phyloP scores from a whole-genome alignment of 2,797 vertebrate genomes.

The Sitta carolinensis region DNA sequence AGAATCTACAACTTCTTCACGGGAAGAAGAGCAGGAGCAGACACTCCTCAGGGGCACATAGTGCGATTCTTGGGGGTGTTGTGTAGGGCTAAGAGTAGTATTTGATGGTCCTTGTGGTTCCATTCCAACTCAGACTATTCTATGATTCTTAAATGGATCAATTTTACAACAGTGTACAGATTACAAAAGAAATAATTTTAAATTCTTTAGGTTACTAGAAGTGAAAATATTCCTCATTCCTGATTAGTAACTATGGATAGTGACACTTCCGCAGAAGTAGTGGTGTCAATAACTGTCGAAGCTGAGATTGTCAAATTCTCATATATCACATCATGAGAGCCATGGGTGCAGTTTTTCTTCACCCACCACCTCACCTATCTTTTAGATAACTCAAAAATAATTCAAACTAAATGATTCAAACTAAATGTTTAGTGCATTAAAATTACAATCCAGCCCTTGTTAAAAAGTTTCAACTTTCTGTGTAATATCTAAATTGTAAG shows the following conservation, averaged over 20 bases:
- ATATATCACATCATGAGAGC: background rate
- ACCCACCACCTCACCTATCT: accelerated
- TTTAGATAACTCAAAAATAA: background rate
- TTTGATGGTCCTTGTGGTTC: accelerated
- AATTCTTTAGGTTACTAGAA: background rate
- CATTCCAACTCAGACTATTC: background rate
- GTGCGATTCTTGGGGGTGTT: background rate
- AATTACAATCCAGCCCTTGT: constrained; percentile 14
- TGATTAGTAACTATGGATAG: background rate
- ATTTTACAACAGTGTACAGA: background rate
- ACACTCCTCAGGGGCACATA: background rate
- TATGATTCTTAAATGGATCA: background rate
- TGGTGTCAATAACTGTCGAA: background rate
- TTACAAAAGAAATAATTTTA: background rate
- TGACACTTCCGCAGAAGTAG: background rate
- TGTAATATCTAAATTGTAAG: constrained; percentile 9
- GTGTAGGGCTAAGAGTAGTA: background rate
- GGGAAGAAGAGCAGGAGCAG: background rate
- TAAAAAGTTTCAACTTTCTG: background rate
- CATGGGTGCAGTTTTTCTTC: background rate
- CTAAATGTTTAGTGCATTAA: background rate
- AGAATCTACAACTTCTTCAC: accelerated
- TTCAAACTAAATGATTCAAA: background rate
- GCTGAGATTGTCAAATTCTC: background rate
- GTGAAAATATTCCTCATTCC: background rate